Percentiles rank a stretch among this genome's conserved stretches.
These are phyloP conservation scores for Thryonomys swinderianus DNA, from an alignment of 2,113 vertebrate genomes.

Conservation along the genomic window DNA sequence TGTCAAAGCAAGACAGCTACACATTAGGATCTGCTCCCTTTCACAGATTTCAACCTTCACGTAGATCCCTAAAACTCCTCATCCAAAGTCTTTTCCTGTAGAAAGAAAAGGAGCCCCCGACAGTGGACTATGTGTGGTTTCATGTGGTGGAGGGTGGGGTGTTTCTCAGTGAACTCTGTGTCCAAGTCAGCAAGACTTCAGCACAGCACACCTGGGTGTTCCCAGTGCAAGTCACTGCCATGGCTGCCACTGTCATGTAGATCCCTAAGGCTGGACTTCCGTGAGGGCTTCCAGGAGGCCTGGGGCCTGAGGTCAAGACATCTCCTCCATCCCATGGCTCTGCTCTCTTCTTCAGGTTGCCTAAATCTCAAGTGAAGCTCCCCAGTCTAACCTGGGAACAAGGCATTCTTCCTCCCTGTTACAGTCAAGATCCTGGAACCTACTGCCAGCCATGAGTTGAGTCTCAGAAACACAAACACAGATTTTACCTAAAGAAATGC, in stretches of 20 bases:
- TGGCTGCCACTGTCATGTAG: neutral
- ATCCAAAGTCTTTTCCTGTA: neutral
- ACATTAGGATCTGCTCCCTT: constrained; percentile 3
- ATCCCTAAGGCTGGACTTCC: neutral
- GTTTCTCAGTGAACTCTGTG: neutral
- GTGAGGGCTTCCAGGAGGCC: too few species aligned
- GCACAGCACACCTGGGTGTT: neutral
- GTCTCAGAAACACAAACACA: neutral
- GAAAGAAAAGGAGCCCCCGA: neutral
- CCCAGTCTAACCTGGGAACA: neutral
- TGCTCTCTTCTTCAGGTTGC: neutral
- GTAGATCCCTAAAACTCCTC: neutral
- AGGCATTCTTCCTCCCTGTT: neutral
- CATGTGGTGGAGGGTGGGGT: neutral
- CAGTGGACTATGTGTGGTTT: neutral
- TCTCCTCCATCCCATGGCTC: neutral
- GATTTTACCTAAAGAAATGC: neutral
- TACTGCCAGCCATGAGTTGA: neutral
- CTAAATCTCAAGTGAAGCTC: neutral
- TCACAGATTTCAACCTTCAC: constrained; percentile 26
- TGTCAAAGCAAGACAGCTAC: neutral
- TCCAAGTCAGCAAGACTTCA: neutral
- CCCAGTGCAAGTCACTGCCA: neutral
- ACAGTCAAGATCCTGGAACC: neutral
- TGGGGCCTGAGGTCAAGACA: too few species aligned